Evolutionary conservation across 2,888 invertebrate genomes (phyloP), one percentile per base, ranked within the genome.

Genomic region (Agrochola litura): DNA sequence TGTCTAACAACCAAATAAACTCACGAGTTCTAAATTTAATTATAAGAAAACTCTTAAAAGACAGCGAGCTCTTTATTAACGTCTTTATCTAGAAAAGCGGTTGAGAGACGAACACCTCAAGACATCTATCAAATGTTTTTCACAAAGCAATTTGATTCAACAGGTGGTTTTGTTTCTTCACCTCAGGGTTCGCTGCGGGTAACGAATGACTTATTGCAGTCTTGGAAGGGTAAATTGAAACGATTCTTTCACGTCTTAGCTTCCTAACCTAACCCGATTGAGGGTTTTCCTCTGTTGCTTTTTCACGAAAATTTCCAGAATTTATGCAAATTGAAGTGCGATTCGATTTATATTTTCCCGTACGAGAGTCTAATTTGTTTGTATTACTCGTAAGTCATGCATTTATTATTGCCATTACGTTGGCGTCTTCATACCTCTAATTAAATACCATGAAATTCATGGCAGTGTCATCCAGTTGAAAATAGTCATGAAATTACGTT

Each of bases 151-250:
- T 86, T 83, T 80, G 74, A 78, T 75, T 82, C 90, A 89, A 90
- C 90, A 90, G 86, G 90, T 90, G 87, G 88, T 83, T 84, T 80
- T 81, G 77, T 85, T 81, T 85, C 82, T 80, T 78, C 46, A 81
- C 58, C 77, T 84, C 79, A 49, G 65, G 75, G 70, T 76, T 83
- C 74, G 73, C 71, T 70, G 77, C 83, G 83, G 77, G 73, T 77
- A 79, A 68, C 82, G 76, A 84, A 85, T 82, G 82, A 82, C 76
- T 86, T 84, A 83, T 76, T 77, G 43, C 73, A 65, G 30, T 74
- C 76, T 73, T 58, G n/a, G 73, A 68, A 73, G 65, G 77, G 72
- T 75, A 69, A 79, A 78, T 76, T 79, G 73, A 73, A 76, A 63
- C 71, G 52, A 74, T 60, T 73, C 70, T 68, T 76, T 82, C 61